A percentile compares a stretch with the other conserved stretches of the same genome.
These are phyloP conservation scores for Eupithecia exiguata DNA, from an alignment of 2,888 invertebrate genomes.

Conservation along the genomic window DNA sequence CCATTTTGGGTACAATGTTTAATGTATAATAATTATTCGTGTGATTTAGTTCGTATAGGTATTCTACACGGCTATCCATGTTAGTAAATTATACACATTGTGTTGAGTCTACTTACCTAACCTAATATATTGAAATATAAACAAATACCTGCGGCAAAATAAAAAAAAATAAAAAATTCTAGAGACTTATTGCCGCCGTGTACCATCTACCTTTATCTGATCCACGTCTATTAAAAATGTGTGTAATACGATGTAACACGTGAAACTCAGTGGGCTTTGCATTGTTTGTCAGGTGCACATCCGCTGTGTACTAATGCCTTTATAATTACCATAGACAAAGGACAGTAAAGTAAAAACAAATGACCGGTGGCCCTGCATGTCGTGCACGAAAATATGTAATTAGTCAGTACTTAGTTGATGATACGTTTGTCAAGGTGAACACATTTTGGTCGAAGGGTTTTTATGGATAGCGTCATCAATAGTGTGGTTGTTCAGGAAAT, in stretches of 20 bases:
- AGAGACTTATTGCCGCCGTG: neutral
- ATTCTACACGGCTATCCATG: too few species aligned
- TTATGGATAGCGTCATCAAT: neutral
- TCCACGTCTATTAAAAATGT: neutral
- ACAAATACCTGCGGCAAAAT: neutral
- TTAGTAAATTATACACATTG: too few species aligned
- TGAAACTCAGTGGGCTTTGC: conserved; percentile 19
- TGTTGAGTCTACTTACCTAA: neutral
- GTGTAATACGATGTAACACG: conserved; percentile 21
- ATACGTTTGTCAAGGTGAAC: conserved; percentile 14
- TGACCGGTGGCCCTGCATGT: conserved; percentile 15
- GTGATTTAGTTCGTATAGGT: too few species aligned
- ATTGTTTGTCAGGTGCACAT: conserved; percentile 33
- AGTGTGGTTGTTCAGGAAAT: neutral
- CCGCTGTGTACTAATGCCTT: conserved; percentile 33
- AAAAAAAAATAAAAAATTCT: neutral
- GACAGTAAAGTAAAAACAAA: conserved; percentile 24
- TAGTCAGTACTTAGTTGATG: conserved; percentile 19
- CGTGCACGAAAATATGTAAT: conserved; percentile 20
- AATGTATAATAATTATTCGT: too few species aligned
- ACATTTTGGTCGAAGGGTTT: conserved; percentile 13
- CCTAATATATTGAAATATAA: neutral
- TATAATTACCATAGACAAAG: conserved; percentile 36
- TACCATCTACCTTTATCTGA: conserved; percentile 2
- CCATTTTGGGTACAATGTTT: too few species aligned